Evolutionary conservation across 2,888 invertebrate species (phyloP), one percentile per base, ranked within the genome.

Genomic region (Zootermopsis nevadensis): DNA sequence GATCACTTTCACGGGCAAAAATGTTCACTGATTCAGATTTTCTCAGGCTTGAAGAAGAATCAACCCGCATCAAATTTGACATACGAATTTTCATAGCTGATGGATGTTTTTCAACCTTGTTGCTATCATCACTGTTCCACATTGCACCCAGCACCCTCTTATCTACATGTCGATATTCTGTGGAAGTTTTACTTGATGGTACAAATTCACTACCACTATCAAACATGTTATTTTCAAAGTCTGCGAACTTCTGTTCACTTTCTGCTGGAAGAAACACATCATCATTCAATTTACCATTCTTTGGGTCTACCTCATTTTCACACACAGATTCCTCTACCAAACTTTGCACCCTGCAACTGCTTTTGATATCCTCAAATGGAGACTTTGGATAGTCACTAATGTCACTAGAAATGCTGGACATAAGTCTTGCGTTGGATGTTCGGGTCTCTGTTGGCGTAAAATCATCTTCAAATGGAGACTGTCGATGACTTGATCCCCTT

Each of bases 21-120:
- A 97, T 97, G 89, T 97, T 97, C 15, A 97, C 94, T 6, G 97
- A 97, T 88, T 97, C 97, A 0, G 97, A 97, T 89, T 97, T 97
- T 87, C 95, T 85, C 76, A 87, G 83, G 83, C 87, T 87, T 31
- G 86, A 86, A 60, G 85, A 77, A 30, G 87, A 87, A 82, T 87
- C 87, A 38, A 69, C 83, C 69, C 84, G 83, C 60, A 85, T 82
- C 10, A 84, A 38, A 27, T 81, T 83, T 35, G 82, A 77, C 31
- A 85, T 84, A 12, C 84, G 83, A 72, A n/a, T 31, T 80, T 84
- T 85, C 60, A 83, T 77, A 30, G 67, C 67, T 60, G 30, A 86
- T 86, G 24, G 87, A 87, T 67, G 86, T 84, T 88, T 87, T 10
- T 86, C 85, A 77, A 86, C 85, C 82, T 86, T 86, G 60, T 85